Base-by-base conservation (phyloP, 1,140 invertebrate species). In the Bombyx mandarina region DNA sequence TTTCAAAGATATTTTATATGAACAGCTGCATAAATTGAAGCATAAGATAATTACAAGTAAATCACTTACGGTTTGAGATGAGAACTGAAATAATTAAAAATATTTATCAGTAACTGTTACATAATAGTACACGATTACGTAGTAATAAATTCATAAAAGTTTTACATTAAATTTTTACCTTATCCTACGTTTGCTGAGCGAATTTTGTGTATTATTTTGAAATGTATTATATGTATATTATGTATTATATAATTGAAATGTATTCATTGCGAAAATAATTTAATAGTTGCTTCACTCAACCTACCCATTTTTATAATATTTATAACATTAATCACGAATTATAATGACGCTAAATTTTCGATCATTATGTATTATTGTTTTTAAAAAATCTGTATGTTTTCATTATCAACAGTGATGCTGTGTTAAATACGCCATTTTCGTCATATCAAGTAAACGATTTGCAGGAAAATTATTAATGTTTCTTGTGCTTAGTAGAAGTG, bases 81-180 rank as follows among this genome's bases (percentile, higher is more conserved):
- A 61, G 47, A 52, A 61, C 67, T 69, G 62, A 60, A 46, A 60
- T 48, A 49, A 60, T 52, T 52, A 54, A 2, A 43, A 10, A 50
- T 44, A 48, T 2, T 52, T 43, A 35, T 45, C 43, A 44, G 48
- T 54, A n/a, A 7, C 8, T 49, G 8, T 26, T 49, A 45, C 18
- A 45, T 50, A 1, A 18, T 18, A 18, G 12, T 18, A 35, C 26
- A 35, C 26, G n/a, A 46, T 46, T 46, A 8, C n/a, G 45, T 7
- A 46, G 45, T 7, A 46, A 9, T 46, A 46, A 46, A 9, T 46
- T 46, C 8, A 46, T 46, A 1, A 46, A 46, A 7, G 26, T 35
- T 35, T 35, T 35, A 35, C 9, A 47, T 6, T 7, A 47, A 10
- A 47, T 7, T 7, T 47, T 47, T 8, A 12, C 9, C 9, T 4